These are phyloP conservation scores for Atractosteus spatula DNA, from an alignment of 2,113 vertebrate species.

Conservation along the genomic window DNA sequence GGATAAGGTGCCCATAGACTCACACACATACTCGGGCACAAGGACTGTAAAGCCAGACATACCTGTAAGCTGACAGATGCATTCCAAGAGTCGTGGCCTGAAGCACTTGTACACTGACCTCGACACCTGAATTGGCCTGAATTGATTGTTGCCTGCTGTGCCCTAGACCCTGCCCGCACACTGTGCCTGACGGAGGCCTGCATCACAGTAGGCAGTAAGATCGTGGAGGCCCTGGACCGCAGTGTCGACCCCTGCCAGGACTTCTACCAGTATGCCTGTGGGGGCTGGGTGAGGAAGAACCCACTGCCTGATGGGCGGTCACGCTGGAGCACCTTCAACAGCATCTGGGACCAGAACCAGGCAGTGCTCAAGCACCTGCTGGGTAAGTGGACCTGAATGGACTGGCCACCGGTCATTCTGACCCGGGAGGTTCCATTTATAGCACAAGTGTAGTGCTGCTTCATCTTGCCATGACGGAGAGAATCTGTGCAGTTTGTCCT, in stretches of 20 bases:
- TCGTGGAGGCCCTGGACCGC: slow-evolving; percentile 86
- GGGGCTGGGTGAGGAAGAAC: slow-evolving; percentile 93
- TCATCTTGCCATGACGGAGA: no score
- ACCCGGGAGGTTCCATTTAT: no score
- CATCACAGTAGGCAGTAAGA: slow-evolving; percentile 85
- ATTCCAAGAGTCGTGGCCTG: no score
- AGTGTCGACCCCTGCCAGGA: slow-evolving; percentile 84
- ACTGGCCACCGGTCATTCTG: no score
- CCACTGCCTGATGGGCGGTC: slow-evolving; percentile 87
- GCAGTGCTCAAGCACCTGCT: slow-evolving; percentile 92
- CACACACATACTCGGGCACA: no score
- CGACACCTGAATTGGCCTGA: no score
- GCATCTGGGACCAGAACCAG: slow-evolving; percentile 97
- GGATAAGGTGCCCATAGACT: no score
- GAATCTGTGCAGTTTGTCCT: no score
- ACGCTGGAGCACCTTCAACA: slow-evolving; percentile 96
- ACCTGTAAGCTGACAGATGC: background rate
- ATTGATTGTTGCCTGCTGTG: background rate
- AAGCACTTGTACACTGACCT: no score
- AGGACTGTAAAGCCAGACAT: no score
- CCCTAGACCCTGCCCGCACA: slow-evolving; percentile 71
- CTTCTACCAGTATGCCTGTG: slow-evolving; percentile 94
- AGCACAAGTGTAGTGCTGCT: no score
- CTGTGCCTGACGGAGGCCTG: slow-evolving; percentile 88
- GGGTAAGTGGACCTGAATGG: slow-evolving; percentile 62